Percentiles rank a stretch among this genome's conserved stretches.
These are phyloP conservation scores for Monoplex corrugatus DNA, from an alignment of 2,888 invertebrate species.

Conservation along the genomic window DNA sequence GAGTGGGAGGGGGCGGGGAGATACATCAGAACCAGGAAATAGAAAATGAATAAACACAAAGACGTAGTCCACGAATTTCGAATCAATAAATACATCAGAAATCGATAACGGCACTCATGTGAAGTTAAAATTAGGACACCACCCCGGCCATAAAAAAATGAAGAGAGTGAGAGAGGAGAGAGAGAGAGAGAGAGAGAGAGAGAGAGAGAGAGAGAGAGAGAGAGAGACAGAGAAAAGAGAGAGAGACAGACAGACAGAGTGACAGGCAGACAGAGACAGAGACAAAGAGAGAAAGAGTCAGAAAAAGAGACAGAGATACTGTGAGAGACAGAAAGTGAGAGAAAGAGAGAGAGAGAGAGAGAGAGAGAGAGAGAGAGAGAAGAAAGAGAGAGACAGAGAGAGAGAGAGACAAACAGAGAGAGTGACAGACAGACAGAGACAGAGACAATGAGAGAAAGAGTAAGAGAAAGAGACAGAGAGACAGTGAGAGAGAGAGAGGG, in stretches of 20 bases:
- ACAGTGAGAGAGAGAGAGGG: not conserved
- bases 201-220: not conserved
- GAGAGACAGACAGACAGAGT: not conserved
- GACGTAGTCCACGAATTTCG: not conserved
- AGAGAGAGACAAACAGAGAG: not conserved
- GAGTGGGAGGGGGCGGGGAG: too few relatives aligned
- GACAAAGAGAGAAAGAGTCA: not conserved
- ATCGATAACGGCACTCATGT: not conserved
- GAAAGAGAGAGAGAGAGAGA: not conserved
- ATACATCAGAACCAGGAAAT: too few relatives aligned
- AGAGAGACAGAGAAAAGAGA: not conserved
- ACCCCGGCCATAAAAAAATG: too few relatives aligned
- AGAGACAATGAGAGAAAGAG: constrained; percentile 29
- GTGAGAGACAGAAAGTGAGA: not conserved
- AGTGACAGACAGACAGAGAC: not conserved
- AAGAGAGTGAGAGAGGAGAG: not conserved
- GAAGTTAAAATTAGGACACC: not conserved
- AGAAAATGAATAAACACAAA: not conserved
- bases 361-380: not conserved
- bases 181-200: not conserved
- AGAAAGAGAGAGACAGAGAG: not conserved
- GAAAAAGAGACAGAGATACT: not conserved
- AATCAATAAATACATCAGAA: not conserved
- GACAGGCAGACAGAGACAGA: not conserved
- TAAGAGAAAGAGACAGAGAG: not conserved